Evolutionary conservation across 2,797 vertebrate species (phyloP), one percentile per base, ranked within the genome.

Genomic region (Eulemur albifrons): DNA sequence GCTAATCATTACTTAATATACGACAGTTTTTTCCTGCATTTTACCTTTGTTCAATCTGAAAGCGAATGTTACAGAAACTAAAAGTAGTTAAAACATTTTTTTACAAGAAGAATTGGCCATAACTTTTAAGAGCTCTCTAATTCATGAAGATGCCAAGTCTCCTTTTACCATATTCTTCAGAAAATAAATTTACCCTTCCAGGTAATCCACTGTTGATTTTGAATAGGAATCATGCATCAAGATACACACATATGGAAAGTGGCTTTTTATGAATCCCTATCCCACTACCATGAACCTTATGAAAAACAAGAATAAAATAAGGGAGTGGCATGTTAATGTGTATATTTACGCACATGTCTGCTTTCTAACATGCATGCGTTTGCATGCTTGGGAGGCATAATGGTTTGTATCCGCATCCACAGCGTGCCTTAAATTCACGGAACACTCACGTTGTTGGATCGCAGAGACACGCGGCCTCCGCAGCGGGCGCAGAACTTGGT

Each of bases 401-500:
- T 4, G 59, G 12, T 15, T 59, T 63, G 11, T 21, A 1, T 13
- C 14, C 4, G 0, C 45, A 80, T 32, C n/a, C 20, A n/a, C 7
- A 43, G 32, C 1, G 3, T 35, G 65, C 38, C 10, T 17, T 59
- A 6, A 0, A 2, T 32, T 35, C 83, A n/a, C 10, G 61, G 84
- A 69, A 87, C 97, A 98, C 99, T 99, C 99, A 99, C 99, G 97
- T 99, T 99, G 99, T 99, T 99, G 95, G 99, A 99, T 93, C 99
- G 99, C 95, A 99, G 99, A 92, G 99, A 99, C 98, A 99, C 99
- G 50, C 99, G 99, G 65, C 99, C 99, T 93, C 99, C 99, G 18
- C 99, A 99, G 96, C 99, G 99, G 85, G 99, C 99, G 91, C 99
- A 99, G 98, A 99, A 99, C 98, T 99, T 99, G 98, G 99, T 99